Percentiles rank a stretch among this genome's conserved stretches.
These are phyloP conservation scores for Corydoras sp. DNA, from an alignment of 2,113 vertebrate genomes.

Conservation along the genomic window DNA sequence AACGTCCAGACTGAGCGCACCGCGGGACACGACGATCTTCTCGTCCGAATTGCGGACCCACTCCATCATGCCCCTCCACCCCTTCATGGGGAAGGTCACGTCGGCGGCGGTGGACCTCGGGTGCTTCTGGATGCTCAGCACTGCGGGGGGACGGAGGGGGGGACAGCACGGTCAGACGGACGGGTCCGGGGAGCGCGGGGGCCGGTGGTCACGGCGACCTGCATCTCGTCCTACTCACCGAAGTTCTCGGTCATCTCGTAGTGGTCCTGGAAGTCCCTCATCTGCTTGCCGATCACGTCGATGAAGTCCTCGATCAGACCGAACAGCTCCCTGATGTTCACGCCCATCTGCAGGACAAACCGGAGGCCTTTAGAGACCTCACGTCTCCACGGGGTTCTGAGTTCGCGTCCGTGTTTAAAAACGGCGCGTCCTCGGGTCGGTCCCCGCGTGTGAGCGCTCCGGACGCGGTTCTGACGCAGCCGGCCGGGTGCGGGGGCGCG, in stretches of 20 bases:
- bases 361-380: neutral
- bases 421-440: conserved; percentile 51
- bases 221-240: conserved; percentile 69
- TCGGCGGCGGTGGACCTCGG: conserved; percentile 76
- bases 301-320: conserved; percentile 88
- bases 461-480: conserved; percentile 29
- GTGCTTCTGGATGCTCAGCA: conserved; percentile 91
- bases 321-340: conserved; percentile 83
- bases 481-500: conserved; percentile 30
- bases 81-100: conserved; percentile 92
- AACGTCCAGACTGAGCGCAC: conserved; percentile 76
- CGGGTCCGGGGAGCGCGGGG: neutral
- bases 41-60: conserved; percentile 91
- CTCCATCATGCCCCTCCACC: conserved; percentile 89
- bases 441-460: conserved; percentile 32
- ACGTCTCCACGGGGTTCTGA: neutral
- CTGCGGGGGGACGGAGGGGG: conserved; percentile 53
- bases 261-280: conserved; percentile 93
- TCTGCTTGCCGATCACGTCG: conserved; percentile 85
- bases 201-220: neutral
- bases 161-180: neutral
- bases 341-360: conserved; percentile 72
- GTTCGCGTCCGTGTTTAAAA: too few species aligned
- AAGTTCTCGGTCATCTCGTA: conserved; percentile 97
- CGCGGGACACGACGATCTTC: conserved; percentile 86